Base-by-base conservation (phyloP, 2,797 vertebrate species). In the Tiaroga cobitis region DNA sequence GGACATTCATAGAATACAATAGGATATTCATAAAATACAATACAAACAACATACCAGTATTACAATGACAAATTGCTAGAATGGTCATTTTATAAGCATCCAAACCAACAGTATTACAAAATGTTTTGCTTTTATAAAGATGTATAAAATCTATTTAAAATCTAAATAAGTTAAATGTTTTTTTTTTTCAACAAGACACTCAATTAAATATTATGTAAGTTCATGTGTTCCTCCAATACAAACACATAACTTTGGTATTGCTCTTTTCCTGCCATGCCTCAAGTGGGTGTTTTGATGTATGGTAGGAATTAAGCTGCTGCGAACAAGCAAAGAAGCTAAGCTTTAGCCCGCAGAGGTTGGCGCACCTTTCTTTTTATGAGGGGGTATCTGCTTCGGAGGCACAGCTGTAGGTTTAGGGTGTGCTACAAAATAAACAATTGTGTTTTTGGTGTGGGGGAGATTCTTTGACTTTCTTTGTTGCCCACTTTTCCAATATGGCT, bases 401-500 rank as follows among this genome's bases (percentile, higher is more conserved):
- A 92, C 92, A 49, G 90, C 92, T 41, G 90, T 87, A 91, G 92
- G 92, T 91, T 92, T 89, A 51, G 92, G 86, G 83, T 90, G 91
- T 90, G 94, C 95, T 96, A 96, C 88, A 94, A 94, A 91, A 95
- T 93, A 95, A 88, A 94, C 89, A 93, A 90, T 90, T 88, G 90
- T 67, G 86, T 87, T 89, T 67, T 32, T 76, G 41, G 84, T 82
- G 59, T 37, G 63, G 39, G 46, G 19, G 54, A n/a, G 24, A 15
- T 77, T 56, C 19, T 84, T 56, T 75, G 15, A 68, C 43, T 26
- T 18, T 70, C 24, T 56, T 56, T 70, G 34, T 54, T 77, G 29
- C 32, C 16, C 59, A 51, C 18, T 29, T 9, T 70, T 59, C 32
- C 19, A 59, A 59, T 56, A 68, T 68, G 43, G 10, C 56, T 2